Evolutionary conservation across 2,888 invertebrate species (phyloP).

Genomic region (Helleia helle): DNA sequence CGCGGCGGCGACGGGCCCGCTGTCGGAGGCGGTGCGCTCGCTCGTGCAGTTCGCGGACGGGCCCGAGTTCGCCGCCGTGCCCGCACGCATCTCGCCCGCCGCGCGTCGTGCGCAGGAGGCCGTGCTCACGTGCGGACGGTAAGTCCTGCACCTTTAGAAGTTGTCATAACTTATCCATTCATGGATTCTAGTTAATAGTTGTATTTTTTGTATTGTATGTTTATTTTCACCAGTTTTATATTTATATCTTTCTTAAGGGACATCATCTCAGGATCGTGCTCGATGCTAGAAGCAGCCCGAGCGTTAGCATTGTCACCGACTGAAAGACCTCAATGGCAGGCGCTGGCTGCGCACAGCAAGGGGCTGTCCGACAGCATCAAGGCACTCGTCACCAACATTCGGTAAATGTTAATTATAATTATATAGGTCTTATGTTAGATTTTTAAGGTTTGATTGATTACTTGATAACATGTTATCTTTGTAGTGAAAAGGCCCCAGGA

Average conservation of each 20-base stretch:
- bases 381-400: slow-evolving; percentile 91
- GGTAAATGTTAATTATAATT: no score
- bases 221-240: no score
- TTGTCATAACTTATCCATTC: no score
- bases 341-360: slow-evolving; percentile 94
- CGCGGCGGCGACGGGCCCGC: slow-evolving; percentile 85
- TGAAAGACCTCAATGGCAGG: slow-evolving; percentile 96
- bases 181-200: no score
- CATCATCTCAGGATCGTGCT: slow-evolving; percentile 58
- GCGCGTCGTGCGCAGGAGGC: slow-evolving; percentile 90
- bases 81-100: slow-evolving; percentile 90
- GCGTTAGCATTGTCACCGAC: slow-evolving; percentile 90
- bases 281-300: slow-evolving; percentile 92
- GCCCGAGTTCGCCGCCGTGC: slow-evolving; percentile 93
- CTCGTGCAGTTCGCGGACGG: slow-evolving; percentile 94
- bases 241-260: slow-evolving; percentile 32
- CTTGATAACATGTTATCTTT: no score
- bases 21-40: slow-evolving; percentile 92
- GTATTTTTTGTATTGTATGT: no score
- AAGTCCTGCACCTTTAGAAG: no score
- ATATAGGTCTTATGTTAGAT: no score
- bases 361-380: slow-evolving; percentile 98
- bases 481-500: slow-evolving; percentile 94
- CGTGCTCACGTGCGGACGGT: slow-evolving; percentile 86
- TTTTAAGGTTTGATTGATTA: no score